Conservation (phyloP, 2,797 vertebrate genomes). For the Corythornis leucogaster region DNA sequence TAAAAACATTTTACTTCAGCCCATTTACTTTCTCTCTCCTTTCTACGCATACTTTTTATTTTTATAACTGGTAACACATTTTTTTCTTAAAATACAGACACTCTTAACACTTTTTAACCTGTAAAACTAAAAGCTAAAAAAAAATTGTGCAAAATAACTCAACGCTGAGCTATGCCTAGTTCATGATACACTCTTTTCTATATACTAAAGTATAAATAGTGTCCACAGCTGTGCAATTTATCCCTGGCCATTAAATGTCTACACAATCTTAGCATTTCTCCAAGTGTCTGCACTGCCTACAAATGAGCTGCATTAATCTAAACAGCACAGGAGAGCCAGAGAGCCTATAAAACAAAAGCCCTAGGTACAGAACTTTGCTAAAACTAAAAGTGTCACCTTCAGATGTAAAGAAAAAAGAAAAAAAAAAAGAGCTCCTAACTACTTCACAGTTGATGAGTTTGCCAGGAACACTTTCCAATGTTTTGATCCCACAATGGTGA, state of each 20-base stretch:
- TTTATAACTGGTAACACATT: neutral
- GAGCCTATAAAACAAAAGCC: neutral
- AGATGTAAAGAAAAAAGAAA: neutral
- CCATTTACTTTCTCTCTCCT: neutral
- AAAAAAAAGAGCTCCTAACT: neutral
- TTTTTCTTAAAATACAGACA: neutral
- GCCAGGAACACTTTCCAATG: neutral
- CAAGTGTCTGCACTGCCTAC: constrained; percentile 33
- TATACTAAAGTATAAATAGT: constrained; percentile 25
- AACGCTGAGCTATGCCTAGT: neutral
- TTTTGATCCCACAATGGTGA: neutral
- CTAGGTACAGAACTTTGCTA: neutral
- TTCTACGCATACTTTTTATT: neutral
- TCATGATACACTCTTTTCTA: neutral
- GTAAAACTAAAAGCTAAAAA: neutral
- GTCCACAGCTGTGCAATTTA: constrained; percentile 45
- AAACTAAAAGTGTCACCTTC: neutral
- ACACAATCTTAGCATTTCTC: constrained; percentile 24
- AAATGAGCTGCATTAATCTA: constrained; percentile 45
- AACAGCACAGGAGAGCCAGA: neutral
- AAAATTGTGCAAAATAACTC: neutral
- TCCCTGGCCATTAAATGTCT: constrained; percentile 36
- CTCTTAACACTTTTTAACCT: neutral
- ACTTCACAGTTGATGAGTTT: neutral
- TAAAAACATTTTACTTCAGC: neutral